phyloP scores from a whole-genome alignment of 2,113 vertebrate species.

The Hippocampus mohnikei region DNA sequence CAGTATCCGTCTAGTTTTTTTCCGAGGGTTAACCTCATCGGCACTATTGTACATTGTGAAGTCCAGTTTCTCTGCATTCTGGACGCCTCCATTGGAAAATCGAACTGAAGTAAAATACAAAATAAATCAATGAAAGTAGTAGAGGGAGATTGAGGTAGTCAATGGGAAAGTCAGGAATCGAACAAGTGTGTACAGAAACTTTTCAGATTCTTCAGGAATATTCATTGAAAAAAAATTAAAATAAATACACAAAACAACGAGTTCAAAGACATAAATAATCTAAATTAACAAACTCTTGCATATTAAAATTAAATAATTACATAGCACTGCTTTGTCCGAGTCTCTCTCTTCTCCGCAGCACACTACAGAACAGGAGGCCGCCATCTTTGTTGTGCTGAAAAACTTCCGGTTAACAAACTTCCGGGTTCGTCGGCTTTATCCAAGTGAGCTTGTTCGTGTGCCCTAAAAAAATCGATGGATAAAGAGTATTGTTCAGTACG shows the following conservation, averaged over 20 bases:
- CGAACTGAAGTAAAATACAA: constrained; percentile 71
- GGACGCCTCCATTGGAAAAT: constrained; percentile 85
- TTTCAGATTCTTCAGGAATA: constrained; percentile 17
- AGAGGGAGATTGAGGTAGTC: not conserved
- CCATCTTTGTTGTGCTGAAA: constrained; percentile 57
- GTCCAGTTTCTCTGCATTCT: constrained; percentile 65
- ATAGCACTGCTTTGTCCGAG: constrained; percentile 59
- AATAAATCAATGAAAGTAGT: not conserved
- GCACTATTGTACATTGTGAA: constrained; percentile 76
- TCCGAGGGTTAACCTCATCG: constrained; percentile 78
- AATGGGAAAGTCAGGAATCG: not conserved
- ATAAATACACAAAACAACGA: rapidly evolving
- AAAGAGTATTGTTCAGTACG: no score
- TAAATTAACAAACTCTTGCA: rapidly evolving
- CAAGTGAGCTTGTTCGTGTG: no score
- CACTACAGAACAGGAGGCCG: constrained; percentile 55
- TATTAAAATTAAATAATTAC: constrained; percentile 35
- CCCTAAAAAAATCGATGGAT: no score
- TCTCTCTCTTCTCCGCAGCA: constrained; percentile 55
- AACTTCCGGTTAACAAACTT: constrained; percentile 14
- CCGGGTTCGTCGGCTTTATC: constrained; percentile 5
- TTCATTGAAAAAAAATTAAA: not conserved
- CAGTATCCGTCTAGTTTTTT: constrained; percentile 76
- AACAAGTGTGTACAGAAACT: no score
- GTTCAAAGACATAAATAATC: rapidly evolving